Conservation (phyloP, 2,113 vertebrate genomes). For the Phaetusa simplex region DNA sequence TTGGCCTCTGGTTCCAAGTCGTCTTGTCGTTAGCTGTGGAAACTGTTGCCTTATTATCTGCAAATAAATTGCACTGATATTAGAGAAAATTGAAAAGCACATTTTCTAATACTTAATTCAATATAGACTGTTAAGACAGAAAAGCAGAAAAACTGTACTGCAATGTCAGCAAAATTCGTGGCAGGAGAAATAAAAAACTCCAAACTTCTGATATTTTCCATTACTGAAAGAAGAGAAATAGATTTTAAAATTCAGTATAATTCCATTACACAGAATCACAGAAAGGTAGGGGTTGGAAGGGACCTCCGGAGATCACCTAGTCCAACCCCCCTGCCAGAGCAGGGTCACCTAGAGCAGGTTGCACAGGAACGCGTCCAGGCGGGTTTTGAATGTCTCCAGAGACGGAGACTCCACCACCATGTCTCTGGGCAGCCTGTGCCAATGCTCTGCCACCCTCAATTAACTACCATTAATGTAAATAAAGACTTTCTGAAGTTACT, state of each 20-base stretch:
- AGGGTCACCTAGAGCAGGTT: too few relatives aligned
- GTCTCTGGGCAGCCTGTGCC: too few relatives aligned
- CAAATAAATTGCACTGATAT: constrained; percentile 61
- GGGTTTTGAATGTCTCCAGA: too few relatives aligned
- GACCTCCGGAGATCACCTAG: too few relatives aligned
- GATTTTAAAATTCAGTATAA: background rate
- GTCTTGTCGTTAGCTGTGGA: constrained; percentile 93
- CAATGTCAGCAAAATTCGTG: background rate
- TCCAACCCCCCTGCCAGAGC: too few relatives aligned
- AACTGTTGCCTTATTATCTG: constrained; percentile 99
- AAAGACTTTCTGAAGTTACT: background rate
- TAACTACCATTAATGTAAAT: background rate
- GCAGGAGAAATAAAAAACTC: background rate
- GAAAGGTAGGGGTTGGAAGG: too few relatives aligned
- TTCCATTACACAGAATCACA: background rate
- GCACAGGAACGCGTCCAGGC: too few relatives aligned
- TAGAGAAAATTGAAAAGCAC: background rate
- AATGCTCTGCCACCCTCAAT: too few relatives aligned
- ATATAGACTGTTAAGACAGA: background rate
- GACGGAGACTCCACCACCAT: too few relatives aligned
- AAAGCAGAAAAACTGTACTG: background rate
- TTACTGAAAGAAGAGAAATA: background rate
- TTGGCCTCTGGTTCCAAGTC: constrained; percentile 96
- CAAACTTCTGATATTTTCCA: background rate
- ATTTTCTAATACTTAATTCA: background rate